phyloP scores from a whole-genome alignment of 2,888 invertebrate species.

The Lasiommata megera region DNA sequence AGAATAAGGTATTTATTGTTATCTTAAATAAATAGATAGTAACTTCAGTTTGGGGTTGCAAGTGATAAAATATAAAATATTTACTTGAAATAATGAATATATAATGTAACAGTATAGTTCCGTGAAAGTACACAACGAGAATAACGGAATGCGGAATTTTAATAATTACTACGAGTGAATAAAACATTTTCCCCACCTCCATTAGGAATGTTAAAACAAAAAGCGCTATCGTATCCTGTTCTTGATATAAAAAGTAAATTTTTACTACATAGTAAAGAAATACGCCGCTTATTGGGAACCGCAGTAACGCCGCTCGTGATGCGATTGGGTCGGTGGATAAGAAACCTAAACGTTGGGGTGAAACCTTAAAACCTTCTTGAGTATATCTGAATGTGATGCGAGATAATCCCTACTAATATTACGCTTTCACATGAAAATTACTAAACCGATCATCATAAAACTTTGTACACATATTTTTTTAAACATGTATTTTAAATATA shows the following conservation, averaged over 20 bases:
- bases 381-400: too few relatives aligned
- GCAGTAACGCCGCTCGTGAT: neutral
- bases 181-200: neutral
- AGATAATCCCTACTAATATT: too few relatives aligned
- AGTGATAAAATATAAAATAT: neutral
- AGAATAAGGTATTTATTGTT: too few relatives aligned
- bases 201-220: neutral
- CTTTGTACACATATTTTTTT: too few relatives aligned
- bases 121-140: too few relatives aligned
- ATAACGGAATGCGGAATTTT: neutral
- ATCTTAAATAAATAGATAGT: too few relatives aligned
- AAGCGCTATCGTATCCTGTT: neutral
- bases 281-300: conserved; percentile 1
- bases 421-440: too few relatives aligned
- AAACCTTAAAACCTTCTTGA: neutral
- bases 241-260: neutral
- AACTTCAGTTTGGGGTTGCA: too few relatives aligned
- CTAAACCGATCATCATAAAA: too few relatives aligned
- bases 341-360: neutral
- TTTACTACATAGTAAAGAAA: conserved; percentile 9
- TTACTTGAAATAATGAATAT: too few relatives aligned
- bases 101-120: neutral
- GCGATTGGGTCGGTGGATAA: conserved; percentile 7
- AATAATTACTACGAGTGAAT: neutral
- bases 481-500: too few relatives aligned